Evolutionary conservation across 2,113 vertebrate species (phyloP), one percentile per base, ranked within the genome.

Genomic region (Labrus mixtus): DNA sequence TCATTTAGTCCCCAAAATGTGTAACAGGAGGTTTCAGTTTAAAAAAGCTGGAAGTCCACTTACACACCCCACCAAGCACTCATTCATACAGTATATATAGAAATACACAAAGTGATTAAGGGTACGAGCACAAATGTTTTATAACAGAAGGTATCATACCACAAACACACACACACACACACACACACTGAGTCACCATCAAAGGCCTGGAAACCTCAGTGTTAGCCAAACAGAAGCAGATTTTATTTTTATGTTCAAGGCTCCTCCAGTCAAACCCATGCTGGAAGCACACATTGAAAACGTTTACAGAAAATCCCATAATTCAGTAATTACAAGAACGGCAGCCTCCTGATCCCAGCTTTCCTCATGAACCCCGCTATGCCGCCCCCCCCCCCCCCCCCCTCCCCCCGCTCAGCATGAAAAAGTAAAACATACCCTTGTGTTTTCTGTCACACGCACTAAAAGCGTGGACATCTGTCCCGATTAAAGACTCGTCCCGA

Each of bases 71-170:
- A 55, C 43, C 1, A 33, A 1, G 3, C 6, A 22, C 22, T 17
- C 17, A 16, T 3, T 9, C 68, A 20, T 7, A 60, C 46, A 46
- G 8, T 6, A 60, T 20, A 56, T 57, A 83, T 17, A 25, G 29
- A 8, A 23, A 56, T 0, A 55, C 33, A 33, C 37, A 1, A n/a
- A 3, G 45, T 22, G n/a, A n/a, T n/a, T n/a, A n/a, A n/a, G n/a
- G n/a, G n/a, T n/a, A n/a, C n/a, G n/a, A n/a, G n/a, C 66, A 15
- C 72, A 63, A 45, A 7, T 29, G n/a, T 79, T 87, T 88, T 86
- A 86, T 55, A 67, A 54, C 25, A 7, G 48, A 67, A 86, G 81
- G 89, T 86, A 82, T 73, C 84, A 85, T 16, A 76, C 87, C 90
- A 37, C 90, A 88, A 73, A 63, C 84, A 17, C 89, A 51, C 83